A percentile compares a stretch with the other conserved stretches of the same genome.
phyloP scores from a whole-genome alignment of 2,113 vertebrate genomes.

The Atlantisia rogersi region DNA sequence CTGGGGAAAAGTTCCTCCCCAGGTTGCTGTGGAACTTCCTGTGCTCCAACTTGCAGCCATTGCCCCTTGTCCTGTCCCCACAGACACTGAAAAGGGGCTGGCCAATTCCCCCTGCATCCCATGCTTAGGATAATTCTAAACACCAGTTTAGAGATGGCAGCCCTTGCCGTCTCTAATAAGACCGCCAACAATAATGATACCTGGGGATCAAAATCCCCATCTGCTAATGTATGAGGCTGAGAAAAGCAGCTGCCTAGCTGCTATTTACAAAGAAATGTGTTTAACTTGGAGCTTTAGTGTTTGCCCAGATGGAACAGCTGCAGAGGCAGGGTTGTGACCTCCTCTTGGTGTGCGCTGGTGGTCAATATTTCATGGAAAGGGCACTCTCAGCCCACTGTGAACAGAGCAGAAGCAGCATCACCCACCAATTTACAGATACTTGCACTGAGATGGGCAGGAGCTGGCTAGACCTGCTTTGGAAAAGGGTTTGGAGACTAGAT shows the following conservation, averaged over 20 bases:
- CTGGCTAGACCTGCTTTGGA: background rate
- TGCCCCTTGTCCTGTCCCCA: too few species aligned
- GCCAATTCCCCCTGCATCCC: too few species aligned
- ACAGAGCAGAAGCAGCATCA: background rate
- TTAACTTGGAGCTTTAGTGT: background rate
- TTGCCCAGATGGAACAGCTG: background rate
- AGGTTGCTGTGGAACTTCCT: too few species aligned
- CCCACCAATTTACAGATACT: background rate
- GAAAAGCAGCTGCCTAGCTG: background rate
- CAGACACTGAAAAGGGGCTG: too few species aligned
- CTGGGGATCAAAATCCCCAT: background rate
- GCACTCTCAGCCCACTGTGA: background rate
- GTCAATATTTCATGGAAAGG: background rate
- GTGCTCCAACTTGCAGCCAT: too few species aligned
- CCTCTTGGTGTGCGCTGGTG: background rate
- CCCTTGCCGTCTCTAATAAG: background rate
- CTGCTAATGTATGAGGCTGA: background rate
- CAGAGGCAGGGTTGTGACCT: background rate
- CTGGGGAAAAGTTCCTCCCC: too few species aligned
- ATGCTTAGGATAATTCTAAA: too few species aligned
- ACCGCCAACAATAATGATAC: background rate
- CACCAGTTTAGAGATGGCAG: too few species aligned
- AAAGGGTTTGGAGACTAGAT: background rate
- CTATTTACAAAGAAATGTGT: background rate
- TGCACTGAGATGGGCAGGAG: background rate